Conservation (phyloP, 2,797 vertebrate species). For the Falco columbarius region DNA sequence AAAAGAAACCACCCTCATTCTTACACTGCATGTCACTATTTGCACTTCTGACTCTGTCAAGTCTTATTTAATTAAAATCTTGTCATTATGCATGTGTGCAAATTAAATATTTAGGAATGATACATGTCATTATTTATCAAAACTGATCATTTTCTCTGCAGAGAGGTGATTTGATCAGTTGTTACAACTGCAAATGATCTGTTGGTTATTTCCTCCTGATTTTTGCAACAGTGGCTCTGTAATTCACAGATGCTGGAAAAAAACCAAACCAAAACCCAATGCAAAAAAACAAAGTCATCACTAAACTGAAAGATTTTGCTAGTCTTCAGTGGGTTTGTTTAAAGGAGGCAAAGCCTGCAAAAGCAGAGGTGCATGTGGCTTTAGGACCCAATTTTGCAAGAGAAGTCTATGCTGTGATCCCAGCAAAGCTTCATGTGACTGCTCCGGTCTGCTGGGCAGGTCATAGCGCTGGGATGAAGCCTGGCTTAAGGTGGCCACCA, state of each 20-base stretch:
- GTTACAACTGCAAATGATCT: neutral
- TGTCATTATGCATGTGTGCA: neutral
- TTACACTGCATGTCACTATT: neutral
- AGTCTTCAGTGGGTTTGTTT: neutral
- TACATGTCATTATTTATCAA: neutral
- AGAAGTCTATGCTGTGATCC: neutral
- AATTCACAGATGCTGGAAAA: neutral
- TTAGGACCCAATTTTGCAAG: neutral
- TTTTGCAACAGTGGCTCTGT: neutral
- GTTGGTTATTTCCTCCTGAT: neutral
- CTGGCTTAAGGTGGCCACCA: neutral
- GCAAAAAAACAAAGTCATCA: neutral
- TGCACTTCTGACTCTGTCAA: neutral
- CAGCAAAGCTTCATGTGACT: accelerated
- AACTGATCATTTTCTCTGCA: neutral
- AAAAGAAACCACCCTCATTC: neutral
- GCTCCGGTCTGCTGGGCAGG: neutral
- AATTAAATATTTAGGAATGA: neutral
- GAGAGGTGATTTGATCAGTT: neutral
- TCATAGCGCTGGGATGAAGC: neutral
- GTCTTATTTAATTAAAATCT: neutral
- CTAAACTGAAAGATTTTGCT: neutral
- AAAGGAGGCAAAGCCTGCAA: neutral
- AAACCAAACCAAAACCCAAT: no score
- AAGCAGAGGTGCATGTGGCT: neutral